These are phyloP conservation scores for Zophobas morio DNA, from an alignment of 1,140 invertebrate species.

Conservation along the genomic window DNA sequence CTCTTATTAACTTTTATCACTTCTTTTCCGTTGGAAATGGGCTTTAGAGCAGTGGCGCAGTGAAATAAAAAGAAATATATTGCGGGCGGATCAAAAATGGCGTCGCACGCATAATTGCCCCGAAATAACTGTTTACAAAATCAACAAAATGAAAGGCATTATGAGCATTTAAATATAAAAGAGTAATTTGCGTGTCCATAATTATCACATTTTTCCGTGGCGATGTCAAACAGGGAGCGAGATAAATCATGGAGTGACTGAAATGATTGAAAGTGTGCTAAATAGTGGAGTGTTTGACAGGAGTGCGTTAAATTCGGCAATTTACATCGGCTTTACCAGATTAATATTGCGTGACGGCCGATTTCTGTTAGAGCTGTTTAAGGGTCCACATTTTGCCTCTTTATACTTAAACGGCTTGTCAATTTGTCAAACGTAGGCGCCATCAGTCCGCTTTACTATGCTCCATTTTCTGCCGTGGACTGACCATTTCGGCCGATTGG, in stretches of 20 bases:
- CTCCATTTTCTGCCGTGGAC: constrained; percentile 7
- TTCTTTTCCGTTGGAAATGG: constrained; percentile 7
- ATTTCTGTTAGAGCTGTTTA: constrained; percentile 24
- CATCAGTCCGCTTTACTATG: constrained; percentile 29
- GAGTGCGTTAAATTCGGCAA: constrained; percentile 21
- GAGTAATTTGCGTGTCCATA: constrained; percentile 1
- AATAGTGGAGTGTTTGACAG: constrained; percentile 17
- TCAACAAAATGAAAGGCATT: constrained; percentile 3
- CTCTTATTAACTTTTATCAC: constrained; percentile 19
- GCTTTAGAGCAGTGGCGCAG: neutral
- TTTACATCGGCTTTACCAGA: constrained; percentile 15
- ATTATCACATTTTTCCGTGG: constrained; percentile 3
- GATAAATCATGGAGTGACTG: neutral
- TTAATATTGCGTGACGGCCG: constrained; percentile 27
- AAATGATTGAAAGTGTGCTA: constrained; percentile 10
- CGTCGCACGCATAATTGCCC: constrained; percentile 12
- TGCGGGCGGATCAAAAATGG: constrained; percentile 1
- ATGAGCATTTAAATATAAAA: constrained; percentile 1
- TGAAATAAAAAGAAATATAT: constrained; percentile 23
- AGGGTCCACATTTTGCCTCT: constrained; percentile 13
- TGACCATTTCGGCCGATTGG: constrained; percentile 25
- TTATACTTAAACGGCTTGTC: constrained; percentile 26
- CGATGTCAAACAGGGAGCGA: neutral
- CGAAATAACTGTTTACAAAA: constrained; percentile 5
- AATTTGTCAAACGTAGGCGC: constrained; percentile 38